Conservation (phyloP, 2,797 vertebrate species). For the Tauraco hartlaubi region DNA sequence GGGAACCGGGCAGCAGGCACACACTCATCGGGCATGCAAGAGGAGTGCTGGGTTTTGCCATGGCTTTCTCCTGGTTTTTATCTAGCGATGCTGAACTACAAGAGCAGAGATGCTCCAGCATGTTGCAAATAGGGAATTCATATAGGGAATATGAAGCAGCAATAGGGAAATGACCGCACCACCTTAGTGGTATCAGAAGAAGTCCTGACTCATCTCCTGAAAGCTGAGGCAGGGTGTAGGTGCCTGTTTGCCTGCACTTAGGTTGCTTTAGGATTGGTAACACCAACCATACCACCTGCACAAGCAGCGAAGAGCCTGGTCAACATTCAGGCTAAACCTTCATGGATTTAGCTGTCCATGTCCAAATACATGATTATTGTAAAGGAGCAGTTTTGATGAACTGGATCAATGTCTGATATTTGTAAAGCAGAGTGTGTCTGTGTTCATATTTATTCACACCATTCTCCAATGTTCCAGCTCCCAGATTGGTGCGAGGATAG, state of each 20-base stretch:
- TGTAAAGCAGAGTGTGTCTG: neutral
- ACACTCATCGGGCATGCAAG: neutral
- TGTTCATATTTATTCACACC: conserved; percentile 30
- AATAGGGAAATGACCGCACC: neutral
- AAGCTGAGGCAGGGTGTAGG: neutral
- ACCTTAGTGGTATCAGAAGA: neutral
- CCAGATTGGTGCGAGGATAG: conserved; percentile 36
- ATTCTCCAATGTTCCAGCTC: neutral
- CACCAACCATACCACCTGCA: neutral
- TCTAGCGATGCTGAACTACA: neutral
- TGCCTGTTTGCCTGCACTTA: neutral
- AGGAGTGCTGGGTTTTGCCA: neutral
- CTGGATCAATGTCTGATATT: neutral
- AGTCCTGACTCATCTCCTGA: neutral
- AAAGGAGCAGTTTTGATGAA: neutral
- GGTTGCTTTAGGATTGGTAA: neutral
- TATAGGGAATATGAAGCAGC: neutral
- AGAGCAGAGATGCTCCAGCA: neutral
- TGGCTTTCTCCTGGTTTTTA: neutral
- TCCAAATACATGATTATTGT: neutral
- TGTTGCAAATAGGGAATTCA: neutral
- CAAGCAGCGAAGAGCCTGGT: neutral
- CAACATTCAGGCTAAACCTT: neutral
- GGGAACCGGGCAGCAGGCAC: neutral
- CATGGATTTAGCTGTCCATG: neutral